These are phyloP conservation scores for Ectobius pallidus DNA, from an alignment of 2,888 invertebrate species.

Conservation along the genomic window DNA sequence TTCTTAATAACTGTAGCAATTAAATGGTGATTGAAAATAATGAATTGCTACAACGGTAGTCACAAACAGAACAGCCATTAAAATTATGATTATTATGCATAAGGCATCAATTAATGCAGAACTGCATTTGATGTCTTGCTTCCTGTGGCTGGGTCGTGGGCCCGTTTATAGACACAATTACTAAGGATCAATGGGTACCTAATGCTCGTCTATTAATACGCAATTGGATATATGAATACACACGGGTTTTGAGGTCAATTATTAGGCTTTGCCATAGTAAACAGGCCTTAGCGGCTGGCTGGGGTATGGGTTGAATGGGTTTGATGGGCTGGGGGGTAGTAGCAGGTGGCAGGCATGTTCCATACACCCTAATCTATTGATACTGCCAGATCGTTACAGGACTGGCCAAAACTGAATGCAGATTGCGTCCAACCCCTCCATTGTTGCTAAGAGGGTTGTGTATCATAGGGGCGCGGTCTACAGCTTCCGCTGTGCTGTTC, in stretches of 20 bases:
- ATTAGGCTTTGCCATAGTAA: constrained; percentile 26
- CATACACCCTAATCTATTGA: constrained; percentile 22
- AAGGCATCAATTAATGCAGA: background rate
- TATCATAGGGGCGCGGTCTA: background rate
- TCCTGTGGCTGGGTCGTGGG: too few species aligned
- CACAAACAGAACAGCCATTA: background rate
- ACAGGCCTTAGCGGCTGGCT: constrained; percentile 20
- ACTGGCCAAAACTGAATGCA: constrained; percentile 5
- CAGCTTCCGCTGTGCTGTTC: too few species aligned
- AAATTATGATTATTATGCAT: constrained; percentile 1
- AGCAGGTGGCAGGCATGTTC: constrained; percentile 21
- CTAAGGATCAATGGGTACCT: constrained; percentile 4
- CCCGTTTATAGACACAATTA: constrained; percentile 4
- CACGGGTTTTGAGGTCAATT: constrained; percentile 19
- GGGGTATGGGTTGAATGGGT: background rate
- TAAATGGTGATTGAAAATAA: too few species aligned
- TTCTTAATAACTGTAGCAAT: too few species aligned
- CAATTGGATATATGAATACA: constrained; percentile 25
- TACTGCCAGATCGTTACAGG: constrained; percentile 16
- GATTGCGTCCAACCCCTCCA: background rate
- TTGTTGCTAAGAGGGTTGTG: constrained; percentile 2
- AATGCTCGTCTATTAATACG: constrained; percentile 23
- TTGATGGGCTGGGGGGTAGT: background rate
- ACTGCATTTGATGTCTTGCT: constrained; percentile 18
- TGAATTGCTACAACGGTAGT: too few species aligned